A percentile compares a stretch with the other conserved stretches of the same genome.
Conservation (phyloP, 2,888 invertebrate genomes). For the Dioctria linearis region DNA sequence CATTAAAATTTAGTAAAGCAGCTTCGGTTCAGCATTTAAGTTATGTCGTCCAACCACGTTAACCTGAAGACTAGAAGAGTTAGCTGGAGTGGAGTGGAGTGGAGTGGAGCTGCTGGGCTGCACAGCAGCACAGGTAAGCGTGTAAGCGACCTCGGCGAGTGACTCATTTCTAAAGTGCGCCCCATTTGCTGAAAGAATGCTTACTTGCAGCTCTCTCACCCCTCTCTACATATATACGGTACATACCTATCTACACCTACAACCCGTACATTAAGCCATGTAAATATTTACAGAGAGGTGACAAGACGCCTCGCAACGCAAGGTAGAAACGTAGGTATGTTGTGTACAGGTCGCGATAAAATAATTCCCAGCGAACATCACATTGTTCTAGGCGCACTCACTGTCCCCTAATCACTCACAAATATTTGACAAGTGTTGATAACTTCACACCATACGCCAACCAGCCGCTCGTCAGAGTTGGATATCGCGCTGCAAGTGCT, state of each 20-base stretch:
- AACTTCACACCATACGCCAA: constrained; percentile 46
- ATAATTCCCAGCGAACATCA: background rate
- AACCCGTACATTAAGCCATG: background rate
- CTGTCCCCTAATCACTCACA: constrained; percentile 32
- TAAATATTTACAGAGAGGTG: background rate
- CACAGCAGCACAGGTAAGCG: background rate
- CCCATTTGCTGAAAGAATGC: constrained; percentile 3
- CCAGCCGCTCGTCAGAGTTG: background rate
- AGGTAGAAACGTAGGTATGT: background rate
- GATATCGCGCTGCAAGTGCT: background rate
- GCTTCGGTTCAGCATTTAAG: background rate
- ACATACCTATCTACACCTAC: background rate
- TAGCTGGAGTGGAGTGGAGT: background rate
- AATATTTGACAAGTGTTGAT: constrained; percentile 53
- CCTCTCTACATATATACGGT: background rate
- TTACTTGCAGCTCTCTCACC: background rate
- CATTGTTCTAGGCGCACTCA: constrained; percentile 18
- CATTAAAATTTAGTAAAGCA: background rate
- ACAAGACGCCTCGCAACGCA: background rate
- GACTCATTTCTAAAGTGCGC: background rate
- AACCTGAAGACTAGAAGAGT: background rate
- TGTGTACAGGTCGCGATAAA: background rate
- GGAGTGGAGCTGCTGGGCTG: too few relatives aligned
- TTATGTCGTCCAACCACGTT: background rate
- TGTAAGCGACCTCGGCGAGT: background rate